Evolutionary conservation across 2,113 vertebrate species (phyloP).

Genomic region (Anoura caudifer): DNA sequence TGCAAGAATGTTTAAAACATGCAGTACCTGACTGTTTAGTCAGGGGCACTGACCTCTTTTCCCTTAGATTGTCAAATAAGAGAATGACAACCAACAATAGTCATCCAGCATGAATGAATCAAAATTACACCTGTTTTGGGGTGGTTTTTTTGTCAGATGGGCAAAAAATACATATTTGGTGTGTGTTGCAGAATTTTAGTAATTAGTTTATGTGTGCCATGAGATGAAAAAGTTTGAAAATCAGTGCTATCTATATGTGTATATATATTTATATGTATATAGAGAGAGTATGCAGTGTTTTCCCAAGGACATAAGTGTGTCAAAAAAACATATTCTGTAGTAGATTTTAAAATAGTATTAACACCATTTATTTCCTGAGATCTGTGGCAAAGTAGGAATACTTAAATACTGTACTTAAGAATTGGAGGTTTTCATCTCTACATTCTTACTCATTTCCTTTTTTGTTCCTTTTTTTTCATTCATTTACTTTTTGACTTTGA

Average conservation of each 20-base stretch:
- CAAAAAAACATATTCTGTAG: neutral
- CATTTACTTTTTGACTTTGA: neutral
- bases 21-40: neutral
- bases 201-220: neutral
- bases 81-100: neutral
- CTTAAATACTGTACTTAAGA: neutral
- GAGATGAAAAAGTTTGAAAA: too few relatives aligned
- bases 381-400: neutral
- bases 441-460: neutral
- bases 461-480: neutral
- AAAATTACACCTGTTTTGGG: neutral
- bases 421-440: neutral
- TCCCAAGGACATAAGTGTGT: neutral
- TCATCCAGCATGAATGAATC: neutral
- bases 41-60: neutral
- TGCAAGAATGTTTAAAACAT: neutral
- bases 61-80: too few relatives aligned
- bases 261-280: neutral
- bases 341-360: conserved; percentile 8
- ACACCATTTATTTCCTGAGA: neutral
- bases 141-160: neutral
- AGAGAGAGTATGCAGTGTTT: neutral
- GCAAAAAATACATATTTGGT: neutral
- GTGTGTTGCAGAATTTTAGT: neutral
- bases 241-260: neutral